Conservation (phyloP, 2,113 vertebrate species). For the Mesitornis unicolor region DNA sequence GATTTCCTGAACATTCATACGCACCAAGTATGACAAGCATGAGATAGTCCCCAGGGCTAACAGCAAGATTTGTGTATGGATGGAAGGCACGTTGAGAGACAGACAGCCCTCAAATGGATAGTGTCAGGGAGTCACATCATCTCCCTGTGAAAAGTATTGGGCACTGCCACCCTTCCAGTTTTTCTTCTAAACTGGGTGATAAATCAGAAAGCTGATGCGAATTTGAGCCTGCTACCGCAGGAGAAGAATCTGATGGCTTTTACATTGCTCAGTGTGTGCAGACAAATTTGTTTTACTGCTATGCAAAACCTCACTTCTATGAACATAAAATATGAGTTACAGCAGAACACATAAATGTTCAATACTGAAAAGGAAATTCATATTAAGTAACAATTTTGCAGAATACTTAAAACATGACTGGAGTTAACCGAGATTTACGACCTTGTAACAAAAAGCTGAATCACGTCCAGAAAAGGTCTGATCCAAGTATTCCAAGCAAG, state of each 20-base stretch:
- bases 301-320: not conserved
- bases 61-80: not conserved
- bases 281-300: not conserved
- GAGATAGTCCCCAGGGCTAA: not conserved
- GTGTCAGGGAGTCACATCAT: not conserved
- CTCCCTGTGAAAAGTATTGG: not conserved
- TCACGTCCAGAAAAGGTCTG: not conserved
- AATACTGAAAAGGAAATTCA: not conserved
- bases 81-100: not conserved
- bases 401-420: not conserved
- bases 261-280: not conserved
- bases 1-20: not conserved
- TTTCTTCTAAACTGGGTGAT: not conserved
- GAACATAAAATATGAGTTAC: not conserved
- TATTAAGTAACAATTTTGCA: not conserved
- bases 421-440: not conserved
- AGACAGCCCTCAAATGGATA: not conserved
- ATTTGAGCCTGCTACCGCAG: not conserved
- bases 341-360: not conserved
- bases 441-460: not conserved
- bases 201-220: not conserved
- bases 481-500: not conserved
- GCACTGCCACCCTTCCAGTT: not conserved
- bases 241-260: not conserved
- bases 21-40: not conserved